Conservation (phyloP, 2,888 invertebrate genomes). For the Trichogramma evanescens region DNA sequence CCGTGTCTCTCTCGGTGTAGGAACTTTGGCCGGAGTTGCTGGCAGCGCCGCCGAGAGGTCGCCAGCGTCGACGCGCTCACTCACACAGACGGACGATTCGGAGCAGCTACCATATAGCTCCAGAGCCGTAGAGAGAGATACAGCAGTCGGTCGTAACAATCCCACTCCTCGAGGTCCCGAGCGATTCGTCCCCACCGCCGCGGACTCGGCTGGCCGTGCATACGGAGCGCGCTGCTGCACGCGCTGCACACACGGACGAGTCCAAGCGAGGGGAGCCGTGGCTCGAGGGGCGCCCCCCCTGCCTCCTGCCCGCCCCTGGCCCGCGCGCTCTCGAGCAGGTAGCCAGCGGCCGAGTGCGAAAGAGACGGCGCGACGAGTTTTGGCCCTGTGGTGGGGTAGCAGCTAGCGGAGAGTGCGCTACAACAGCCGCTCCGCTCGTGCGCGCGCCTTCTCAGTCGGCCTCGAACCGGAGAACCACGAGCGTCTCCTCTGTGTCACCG, state of each 20-base stretch:
- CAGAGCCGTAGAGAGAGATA: too few species aligned
- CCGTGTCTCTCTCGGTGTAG: too few species aligned
- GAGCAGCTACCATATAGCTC: too few species aligned
- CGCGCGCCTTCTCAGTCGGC: constrained; percentile 44
- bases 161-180: too few species aligned
- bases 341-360: neutral
- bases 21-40: too few species aligned
- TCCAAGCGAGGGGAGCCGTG: too few species aligned
- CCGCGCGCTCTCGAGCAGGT: neutral
- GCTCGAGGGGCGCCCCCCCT: too few species aligned
- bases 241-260: neutral
- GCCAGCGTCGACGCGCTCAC: too few species aligned
- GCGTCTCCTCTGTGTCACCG: constrained; percentile 32
- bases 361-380: neutral
- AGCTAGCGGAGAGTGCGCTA: constrained; percentile 5
- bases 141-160: too few species aligned
- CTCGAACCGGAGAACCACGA: constrained; percentile 45
- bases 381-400: neutral
- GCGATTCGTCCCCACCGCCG: neutral
- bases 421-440: constrained; percentile 37
- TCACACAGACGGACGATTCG: too few species aligned
- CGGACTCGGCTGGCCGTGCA: neutral
- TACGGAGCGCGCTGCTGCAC: neutral
- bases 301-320: too few species aligned
- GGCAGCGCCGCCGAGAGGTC: too few species aligned